Evolutionary conservation across 2,113 vertebrate genomes (phyloP).

Genomic region (Trichechus manatus): DNA sequence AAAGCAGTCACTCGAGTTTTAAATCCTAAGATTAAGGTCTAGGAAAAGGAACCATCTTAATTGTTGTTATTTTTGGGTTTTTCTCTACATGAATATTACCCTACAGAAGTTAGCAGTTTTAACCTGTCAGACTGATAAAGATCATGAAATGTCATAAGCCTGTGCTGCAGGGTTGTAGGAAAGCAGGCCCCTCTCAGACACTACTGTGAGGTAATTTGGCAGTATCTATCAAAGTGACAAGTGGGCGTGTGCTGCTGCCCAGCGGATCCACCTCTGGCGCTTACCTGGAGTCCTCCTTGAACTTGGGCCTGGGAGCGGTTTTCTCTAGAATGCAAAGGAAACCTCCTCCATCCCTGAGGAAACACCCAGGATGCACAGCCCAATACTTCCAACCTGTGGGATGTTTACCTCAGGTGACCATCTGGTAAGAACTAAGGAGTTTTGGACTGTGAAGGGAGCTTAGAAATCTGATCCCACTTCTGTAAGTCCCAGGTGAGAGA

Average conservation of each 20-base stretch:
- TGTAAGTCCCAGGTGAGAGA: background rate
- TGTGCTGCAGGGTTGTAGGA: background rate
- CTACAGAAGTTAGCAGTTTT: background rate
- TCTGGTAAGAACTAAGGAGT: background rate
- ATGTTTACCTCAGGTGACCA: background rate
- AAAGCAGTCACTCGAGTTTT: background rate
- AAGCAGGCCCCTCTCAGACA: background rate
- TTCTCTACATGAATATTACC: background rate
- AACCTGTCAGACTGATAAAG: background rate
- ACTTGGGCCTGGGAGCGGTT: background rate
- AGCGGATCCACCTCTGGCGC: background rate
- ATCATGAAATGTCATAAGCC: background rate
- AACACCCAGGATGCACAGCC: background rate
- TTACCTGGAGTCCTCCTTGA: background rate
- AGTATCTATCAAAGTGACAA: background rate
- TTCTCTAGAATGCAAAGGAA: constrained; percentile 17
- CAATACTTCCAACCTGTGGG: background rate
- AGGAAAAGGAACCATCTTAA: background rate
- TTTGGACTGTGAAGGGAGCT: background rate
- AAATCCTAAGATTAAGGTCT: background rate
- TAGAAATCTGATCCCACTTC: background rate
- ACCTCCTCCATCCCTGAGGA: background rate
- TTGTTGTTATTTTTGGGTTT: background rate
- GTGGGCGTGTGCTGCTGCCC: background rate
- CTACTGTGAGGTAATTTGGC: background rate